Evolutionary conservation across 2,797 vertebrate genomes (phyloP).

Genomic region (Helarctos malayanus): DNA sequence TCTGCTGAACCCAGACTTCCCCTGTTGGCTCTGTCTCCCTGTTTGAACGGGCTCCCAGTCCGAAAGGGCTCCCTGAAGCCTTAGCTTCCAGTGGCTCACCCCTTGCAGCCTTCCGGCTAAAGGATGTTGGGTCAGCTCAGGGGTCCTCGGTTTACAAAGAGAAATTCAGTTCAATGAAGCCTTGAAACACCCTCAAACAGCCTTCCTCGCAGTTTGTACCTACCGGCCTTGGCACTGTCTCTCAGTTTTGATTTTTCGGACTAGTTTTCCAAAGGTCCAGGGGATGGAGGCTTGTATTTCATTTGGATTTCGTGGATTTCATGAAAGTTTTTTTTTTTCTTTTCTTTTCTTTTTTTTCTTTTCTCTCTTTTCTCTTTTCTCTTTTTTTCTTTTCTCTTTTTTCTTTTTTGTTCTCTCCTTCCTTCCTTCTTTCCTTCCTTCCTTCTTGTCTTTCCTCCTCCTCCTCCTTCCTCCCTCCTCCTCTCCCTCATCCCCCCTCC

Average conservation of each 20-base stretch:
- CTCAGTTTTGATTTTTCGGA: neutral
- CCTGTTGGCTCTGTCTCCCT: neutral
- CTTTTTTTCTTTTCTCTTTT: neutral
- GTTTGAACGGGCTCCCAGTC: constrained; percentile 39
- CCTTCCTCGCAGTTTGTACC: neutral
- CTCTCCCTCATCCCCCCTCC: neutral
- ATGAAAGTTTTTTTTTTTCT: neutral
- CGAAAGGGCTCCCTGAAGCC: constrained; percentile 47
- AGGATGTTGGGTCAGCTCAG: neutral
- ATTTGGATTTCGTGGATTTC: constrained; percentile 33
- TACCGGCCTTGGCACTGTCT: neutral
- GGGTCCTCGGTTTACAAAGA: neutral
- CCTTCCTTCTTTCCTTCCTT: neutral
- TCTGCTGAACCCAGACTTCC: neutral
- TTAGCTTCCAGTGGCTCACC: neutral
- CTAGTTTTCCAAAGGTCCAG: neutral
- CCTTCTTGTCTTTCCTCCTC: neutral
- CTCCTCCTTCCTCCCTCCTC: no score
- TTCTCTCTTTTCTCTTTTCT: neutral
- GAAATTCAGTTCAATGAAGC: neutral
- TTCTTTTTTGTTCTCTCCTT: neutral
- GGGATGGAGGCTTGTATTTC: neutral
- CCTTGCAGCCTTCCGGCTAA: neutral
- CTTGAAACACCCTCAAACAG: neutral
- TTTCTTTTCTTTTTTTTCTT: neutral